These are phyloP conservation scores for Cetonia aurata DNA, from an alignment of 2,888 invertebrate genomes.

Conservation along the genomic window DNA sequence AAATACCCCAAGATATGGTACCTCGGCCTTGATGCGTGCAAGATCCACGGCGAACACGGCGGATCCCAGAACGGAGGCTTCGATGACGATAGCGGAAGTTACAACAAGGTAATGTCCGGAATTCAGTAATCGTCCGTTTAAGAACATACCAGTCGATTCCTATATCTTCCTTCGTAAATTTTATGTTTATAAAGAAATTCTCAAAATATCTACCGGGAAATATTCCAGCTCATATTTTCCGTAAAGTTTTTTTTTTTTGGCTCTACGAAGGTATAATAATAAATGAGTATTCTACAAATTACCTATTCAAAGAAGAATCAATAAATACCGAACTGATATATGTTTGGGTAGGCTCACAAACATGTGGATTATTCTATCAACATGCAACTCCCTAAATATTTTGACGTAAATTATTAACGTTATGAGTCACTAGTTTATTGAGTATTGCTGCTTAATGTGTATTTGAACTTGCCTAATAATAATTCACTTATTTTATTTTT, in stretches of 20 bases:
- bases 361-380: slow-evolving; percentile 22
- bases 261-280: not conserved
- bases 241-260: not conserved
- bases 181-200: too few relatives aligned
- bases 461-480: too few relatives aligned
- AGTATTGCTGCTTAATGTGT: not conserved
- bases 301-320: not conserved
- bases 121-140: too few relatives aligned
- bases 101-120: slow-evolving; percentile 82
- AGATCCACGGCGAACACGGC: slow-evolving; percentile 85
- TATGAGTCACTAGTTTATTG: slow-evolving; percentile 18
- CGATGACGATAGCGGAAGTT: slow-evolving; percentile 94
- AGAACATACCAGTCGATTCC: not conserved
- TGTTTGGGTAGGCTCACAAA: not conserved
- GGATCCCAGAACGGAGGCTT: slow-evolving; percentile 88
- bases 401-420: not conserved
- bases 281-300: slow-evolving; percentile 4
- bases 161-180: not conserved
- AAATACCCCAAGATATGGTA: slow-evolving; percentile 96
- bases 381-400: slow-evolving; percentile 2
- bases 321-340: slow-evolving; percentile 11
- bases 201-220: not conserved
- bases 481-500: too few relatives aligned
- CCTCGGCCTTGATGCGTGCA: slow-evolving; percentile 87
- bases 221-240: not conserved